Evolutionary conservation across 1,140 invertebrate genomes (phyloP).

Genomic region (Psix sp.): DNA sequence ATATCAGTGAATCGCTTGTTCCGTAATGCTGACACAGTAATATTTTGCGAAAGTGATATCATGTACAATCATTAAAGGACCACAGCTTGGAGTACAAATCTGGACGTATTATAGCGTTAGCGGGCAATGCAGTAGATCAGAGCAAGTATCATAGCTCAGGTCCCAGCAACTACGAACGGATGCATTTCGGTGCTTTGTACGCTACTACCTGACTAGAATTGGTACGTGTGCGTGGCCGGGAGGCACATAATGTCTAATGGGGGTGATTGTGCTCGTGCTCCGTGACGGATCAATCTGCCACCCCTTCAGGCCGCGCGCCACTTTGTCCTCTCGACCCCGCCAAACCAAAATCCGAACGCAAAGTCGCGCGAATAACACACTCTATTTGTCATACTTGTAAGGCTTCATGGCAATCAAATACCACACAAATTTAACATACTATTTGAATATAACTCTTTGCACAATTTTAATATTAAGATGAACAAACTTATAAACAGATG

Average conservation of each 20-base stretch:
- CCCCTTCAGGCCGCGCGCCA: slow-evolving; percentile 64
- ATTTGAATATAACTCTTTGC: no score
- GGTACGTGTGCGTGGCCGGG: slow-evolving; percentile 60
- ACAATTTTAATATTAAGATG: no score
- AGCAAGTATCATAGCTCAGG: slow-evolving; percentile 70
- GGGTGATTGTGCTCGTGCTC: slow-evolving; percentile 75
- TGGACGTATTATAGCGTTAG: slow-evolving; percentile 58
- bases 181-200: slow-evolving; percentile 67
- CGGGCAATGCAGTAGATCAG: slow-evolving; percentile 66
- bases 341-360: slow-evolving; percentile 61
- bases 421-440: slow-evolving; percentile 27
- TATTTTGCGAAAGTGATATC: neutral
- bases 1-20: no score
- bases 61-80: slow-evolving; percentile 41
- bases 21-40: no score
- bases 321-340: slow-evolving; percentile 56
- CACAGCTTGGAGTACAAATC: slow-evolving; percentile 49
- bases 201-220: slow-evolving; percentile 51
- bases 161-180: slow-evolving; percentile 60
- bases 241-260: slow-evolving; percentile 77
- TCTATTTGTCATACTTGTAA: slow-evolving; percentile 68
- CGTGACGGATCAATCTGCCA: slow-evolving; percentile 77
- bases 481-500: no score
- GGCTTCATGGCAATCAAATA: slow-evolving; percentile 48
- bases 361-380: slow-evolving; percentile 64